A percentile compares a stretch with the other conserved stretches of the same genome.
Evolutionary conservation across 2,888 invertebrate species (phyloP).

Genomic region (Thera obeliscata): DNA sequence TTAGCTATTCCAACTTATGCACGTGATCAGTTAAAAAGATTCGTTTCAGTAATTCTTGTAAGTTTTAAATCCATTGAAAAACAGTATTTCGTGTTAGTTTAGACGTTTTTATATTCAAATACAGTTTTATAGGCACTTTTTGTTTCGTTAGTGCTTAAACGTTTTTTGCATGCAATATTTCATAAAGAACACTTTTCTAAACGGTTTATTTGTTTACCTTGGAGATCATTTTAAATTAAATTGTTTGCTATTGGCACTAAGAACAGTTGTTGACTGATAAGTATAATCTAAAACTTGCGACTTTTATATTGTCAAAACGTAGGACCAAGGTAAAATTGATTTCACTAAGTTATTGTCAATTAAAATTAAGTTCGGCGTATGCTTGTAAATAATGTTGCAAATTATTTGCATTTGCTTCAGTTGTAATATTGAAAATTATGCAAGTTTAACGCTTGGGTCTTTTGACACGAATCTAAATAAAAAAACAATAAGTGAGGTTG

Average conservation of each 20-base stretch:
- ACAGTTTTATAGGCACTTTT: not conserved
- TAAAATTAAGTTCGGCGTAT: conserved; percentile 60
- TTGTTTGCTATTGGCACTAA: conserved; percentile 54
- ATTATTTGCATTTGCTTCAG: conserved; percentile 58
- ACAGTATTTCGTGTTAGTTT: no score
- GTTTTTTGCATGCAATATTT: not conserved
- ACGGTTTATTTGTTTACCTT: conserved; percentile 58
- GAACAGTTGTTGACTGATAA: conserved; percentile 67
- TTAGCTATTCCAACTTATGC: no score
- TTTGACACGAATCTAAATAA: conserved; percentile 56
- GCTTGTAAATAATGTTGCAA: conserved; percentile 66
- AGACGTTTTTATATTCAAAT: not conserved
- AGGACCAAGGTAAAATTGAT: conserved; percentile 76
- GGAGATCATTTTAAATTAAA: conserved; percentile 63
- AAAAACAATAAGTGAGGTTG: conserved; percentile 47
- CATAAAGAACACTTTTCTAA: not conserved
- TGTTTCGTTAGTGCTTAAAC: not conserved
- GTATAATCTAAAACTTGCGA: conserved; percentile 55
- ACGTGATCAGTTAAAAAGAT: no score
- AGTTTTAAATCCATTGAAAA: no score
- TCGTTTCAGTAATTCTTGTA: no score
- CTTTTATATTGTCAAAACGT: conserved; percentile 76
- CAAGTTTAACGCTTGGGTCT: conserved; percentile 47
- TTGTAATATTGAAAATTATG: conserved; percentile 53
- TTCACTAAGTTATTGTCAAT: conserved; percentile 67